Conservation (phyloP, 2,113 vertebrate genomes). For the Myrmecophaga tridactyla region DNA sequence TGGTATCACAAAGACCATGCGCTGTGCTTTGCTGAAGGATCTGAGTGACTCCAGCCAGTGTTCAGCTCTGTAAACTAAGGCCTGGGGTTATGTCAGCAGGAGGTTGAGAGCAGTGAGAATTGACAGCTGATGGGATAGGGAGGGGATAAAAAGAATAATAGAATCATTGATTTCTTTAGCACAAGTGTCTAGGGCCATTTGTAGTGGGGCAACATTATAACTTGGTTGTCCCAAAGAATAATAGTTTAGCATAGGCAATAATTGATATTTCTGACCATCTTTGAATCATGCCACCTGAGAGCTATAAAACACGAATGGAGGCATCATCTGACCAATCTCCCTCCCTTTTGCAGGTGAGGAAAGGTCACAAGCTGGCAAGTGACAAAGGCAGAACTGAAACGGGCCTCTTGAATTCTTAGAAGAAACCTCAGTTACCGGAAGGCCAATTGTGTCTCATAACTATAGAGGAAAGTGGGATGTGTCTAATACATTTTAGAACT, state of each 20-base stretch:
- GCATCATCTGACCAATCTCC: background rate
- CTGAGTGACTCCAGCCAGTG: background rate
- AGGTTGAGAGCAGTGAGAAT: background rate
- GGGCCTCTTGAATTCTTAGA: constrained; percentile 14
- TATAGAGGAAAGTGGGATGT: background rate
- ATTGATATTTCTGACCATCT: background rate
- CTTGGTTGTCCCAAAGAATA: background rate
- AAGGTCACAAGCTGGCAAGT: constrained; percentile 34
- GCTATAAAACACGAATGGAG: background rate
- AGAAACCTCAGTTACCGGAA: constrained; percentile 11
- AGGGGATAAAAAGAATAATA: background rate
- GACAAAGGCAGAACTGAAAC: constrained; percentile 25
- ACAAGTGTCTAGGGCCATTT: background rate
- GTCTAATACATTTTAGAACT: background rate
- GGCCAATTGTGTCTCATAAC: background rate
- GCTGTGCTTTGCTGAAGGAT: background rate
- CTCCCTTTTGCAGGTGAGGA: background rate
- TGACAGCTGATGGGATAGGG: background rate
- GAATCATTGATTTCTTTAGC: background rate
- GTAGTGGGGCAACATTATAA: background rate
- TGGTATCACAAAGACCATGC: background rate
- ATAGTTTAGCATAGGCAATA: background rate
- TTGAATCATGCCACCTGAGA: background rate
- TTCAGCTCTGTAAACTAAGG: constrained; percentile 13
- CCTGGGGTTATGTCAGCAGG: background rate